A percentile compares a stretch with the other conserved stretches of the same genome.
Evolutionary conservation across 2,888 invertebrate species (phyloP).

Genomic region (Lagria hirta): DNA sequence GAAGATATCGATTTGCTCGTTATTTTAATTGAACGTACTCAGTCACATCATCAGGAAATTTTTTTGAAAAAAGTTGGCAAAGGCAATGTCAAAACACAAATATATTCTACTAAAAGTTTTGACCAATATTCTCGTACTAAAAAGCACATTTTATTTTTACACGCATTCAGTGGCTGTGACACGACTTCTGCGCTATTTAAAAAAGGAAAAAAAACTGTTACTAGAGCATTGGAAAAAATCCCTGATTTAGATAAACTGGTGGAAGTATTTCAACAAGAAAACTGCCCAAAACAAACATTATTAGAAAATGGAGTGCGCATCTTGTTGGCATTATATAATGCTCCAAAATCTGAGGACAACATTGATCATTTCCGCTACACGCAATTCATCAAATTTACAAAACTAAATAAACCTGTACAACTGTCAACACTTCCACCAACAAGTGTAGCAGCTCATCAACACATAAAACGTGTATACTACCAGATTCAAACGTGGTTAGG

Average conservation of each 20-base stretch:
- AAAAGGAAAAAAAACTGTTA: conserved; percentile 37
- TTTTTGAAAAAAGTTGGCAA: conserved; percentile 46
- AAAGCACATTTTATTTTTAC: conserved; percentile 35
- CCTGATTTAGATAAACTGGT: conserved; percentile 38
- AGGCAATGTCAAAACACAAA: conserved; percentile 44
- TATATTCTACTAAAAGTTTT: conserved; percentile 31
- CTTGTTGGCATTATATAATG: conserved; percentile 44
- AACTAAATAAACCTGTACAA: conserved; percentile 44
- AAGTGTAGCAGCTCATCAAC: conserved; percentile 43
- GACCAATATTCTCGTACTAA: conserved; percentile 33
- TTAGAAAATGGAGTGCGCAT: conserved; percentile 37
- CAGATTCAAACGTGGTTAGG: conserved; percentile 37
- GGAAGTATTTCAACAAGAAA: conserved; percentile 45
- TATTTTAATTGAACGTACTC: conserved; percentile 46
- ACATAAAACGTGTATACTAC: conserved; percentile 37
- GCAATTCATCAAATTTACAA: conserved; percentile 42
- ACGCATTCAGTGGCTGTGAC: conserved; percentile 40
- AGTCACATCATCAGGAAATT: conserved; percentile 37
- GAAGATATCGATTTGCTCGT: conserved; percentile 48
- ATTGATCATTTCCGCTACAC: conserved; percentile 32
- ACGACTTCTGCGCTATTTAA: conserved; percentile 37
- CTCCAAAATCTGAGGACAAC: conserved; percentile 39
- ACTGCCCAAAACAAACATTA: conserved; percentile 42
- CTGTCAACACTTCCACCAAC: conserved; percentile 45
- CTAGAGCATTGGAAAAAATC: conserved; percentile 38